Evolutionary conservation across 2,888 invertebrate genomes (phyloP), one percentile per base, ranked within the genome.

Genomic region (Amiota communis): DNA sequence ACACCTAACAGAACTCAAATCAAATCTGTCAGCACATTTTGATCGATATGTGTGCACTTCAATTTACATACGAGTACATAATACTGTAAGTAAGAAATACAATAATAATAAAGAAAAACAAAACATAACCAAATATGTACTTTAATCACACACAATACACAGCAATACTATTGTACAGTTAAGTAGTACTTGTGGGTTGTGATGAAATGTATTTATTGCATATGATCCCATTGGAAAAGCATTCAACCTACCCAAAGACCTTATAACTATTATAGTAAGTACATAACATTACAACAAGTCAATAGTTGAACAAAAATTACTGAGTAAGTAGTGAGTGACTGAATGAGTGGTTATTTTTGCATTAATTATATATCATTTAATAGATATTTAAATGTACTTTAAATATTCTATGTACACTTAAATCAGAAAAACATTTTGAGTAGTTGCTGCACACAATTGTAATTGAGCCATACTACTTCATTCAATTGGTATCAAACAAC

Each of bases 351-450:
- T 69, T 75, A 61, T 75, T 72, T 76, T 73, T 71, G 57, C 70
- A 79, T 80, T 83, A 84, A 84, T 82, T 85, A 81, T 76, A 78
- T 80, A 79, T 79, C 80, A 85, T 79, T 85, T 79, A 74, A 79
- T 79, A 85, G 84, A 85, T 80, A 80, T 80, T 83, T 76, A 77
- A 48, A 3, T 53, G 23, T 49, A 36, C 20, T 20, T 11, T 59
- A 17, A 53, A 53, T 53, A 53, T n/a, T n/a, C 53, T 13, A 53
- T 53, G 15, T 53, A 53, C 53, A 53, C 36, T 36, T 36, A 36
- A 36, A 36, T 36, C 36, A 36, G 36, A 36, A 6, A 36, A 36
- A 36, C 36, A 36, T 36, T 13, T 70, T 17, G 12, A 10, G 12
- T 59, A 8, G 13, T 46, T 46, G 11, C 12, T 8, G 46, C 8